These are phyloP conservation scores for Sorex maritimensis DNA, from an alignment of 2,797 vertebrate genomes.

Conservation along the genomic window DNA sequence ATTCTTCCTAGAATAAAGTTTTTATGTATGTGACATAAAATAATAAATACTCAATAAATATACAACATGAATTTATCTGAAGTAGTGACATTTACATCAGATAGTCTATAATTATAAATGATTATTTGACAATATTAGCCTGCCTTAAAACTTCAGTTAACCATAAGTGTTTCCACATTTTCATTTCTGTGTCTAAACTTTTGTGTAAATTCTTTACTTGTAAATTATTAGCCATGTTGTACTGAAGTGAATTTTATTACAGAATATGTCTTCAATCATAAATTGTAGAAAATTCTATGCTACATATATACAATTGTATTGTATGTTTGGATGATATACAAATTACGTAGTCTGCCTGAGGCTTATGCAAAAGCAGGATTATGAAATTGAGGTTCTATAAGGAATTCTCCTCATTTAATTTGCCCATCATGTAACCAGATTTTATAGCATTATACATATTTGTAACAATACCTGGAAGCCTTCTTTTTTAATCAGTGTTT, in stretches of 20 bases:
- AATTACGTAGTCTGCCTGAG: background rate
- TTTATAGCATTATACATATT: conserved; percentile 1
- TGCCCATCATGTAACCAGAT: background rate
- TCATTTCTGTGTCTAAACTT: conserved; percentile 10
- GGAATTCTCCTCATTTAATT: background rate
- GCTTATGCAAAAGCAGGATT: background rate
- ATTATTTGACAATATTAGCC: background rate
- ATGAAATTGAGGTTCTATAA: background rate
- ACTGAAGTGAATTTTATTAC: background rate
- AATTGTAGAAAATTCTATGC: background rate
- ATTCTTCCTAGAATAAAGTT: conserved; percentile 2
- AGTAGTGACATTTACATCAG: background rate
- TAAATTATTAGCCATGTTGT: background rate
- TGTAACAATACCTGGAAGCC: background rate
- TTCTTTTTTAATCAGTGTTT: background rate
- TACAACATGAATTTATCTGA: background rate
- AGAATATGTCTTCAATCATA: conserved; percentile 27
- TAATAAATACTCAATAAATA: background rate
- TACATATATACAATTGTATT: background rate
- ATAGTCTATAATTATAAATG: background rate
- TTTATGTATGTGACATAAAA: background rate
- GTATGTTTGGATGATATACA: background rate
- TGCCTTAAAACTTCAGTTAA: conserved; percentile 18
- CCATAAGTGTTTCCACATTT: conserved; percentile 23
- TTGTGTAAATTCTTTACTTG: conserved; percentile 17